phyloP scores from a whole-genome alignment of 92 coral and sea anemone species.

The Bergia sp. region DNA sequence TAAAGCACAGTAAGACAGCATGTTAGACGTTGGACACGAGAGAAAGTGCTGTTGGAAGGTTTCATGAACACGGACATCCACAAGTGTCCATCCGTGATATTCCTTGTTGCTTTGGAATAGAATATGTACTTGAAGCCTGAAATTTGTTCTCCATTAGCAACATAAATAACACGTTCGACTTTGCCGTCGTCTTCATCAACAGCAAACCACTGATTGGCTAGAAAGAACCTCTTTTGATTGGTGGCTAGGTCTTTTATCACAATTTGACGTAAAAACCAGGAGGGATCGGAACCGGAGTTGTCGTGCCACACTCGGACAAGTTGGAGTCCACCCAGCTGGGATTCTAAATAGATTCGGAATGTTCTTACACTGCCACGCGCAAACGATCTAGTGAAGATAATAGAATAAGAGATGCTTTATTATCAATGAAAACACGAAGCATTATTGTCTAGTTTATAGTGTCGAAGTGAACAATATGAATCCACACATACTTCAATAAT shows the following conservation, averaged over 20 bases:
- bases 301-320: constrained; percentile 85
- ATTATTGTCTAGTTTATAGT: too few species aligned
- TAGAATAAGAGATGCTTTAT: not conserved
- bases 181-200: constrained; percentile 76
- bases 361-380: constrained; percentile 74
- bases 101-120: constrained; percentile 64
- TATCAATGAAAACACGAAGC: too few species aligned
- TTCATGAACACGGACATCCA: constrained; percentile 78
- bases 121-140: constrained; percentile 74
- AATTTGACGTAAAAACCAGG: constrained; percentile 78
- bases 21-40: constrained; percentile 69
- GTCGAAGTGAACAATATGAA: not conserved
- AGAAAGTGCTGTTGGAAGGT: constrained; percentile 71
- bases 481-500: too few species aligned
- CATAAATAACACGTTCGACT: constrained; percentile 62
- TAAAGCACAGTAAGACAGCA: constrained; percentile 57
- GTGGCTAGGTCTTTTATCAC: constrained; percentile 66
- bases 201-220: constrained; percentile 82
- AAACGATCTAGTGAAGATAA: constrained; percentile 34
- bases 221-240: constrained; percentile 64
- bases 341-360: constrained; percentile 57
- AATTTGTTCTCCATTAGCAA: constrained; percentile 66
- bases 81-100: constrained; percentile 71
- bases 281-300: constrained; percentile 72
- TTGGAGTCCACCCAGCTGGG: constrained; percentile 73